Percentiles rank a stretch among this genome's conserved stretches.
Evolutionary conservation across 1,140 invertebrate species (phyloP).

Genomic region (Harlomillsia oculata): DNA sequence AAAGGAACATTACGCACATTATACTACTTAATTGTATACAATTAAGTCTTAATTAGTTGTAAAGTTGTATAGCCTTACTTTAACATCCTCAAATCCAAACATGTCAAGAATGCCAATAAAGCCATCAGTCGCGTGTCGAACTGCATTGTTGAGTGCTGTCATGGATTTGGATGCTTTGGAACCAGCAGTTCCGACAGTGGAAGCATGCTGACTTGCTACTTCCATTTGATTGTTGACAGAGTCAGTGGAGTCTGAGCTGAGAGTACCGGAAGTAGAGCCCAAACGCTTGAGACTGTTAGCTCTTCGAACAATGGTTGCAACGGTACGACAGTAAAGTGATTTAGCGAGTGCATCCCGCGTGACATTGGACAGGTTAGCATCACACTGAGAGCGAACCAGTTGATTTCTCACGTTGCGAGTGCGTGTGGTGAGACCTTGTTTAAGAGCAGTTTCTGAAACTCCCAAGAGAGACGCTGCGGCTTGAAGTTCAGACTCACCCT

Average conservation of each 20-base stretch:
- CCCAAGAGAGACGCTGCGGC: conserved; percentile 74
- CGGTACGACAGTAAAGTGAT: conserved; percentile 84
- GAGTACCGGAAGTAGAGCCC: conserved; percentile 70
- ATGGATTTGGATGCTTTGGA: conserved; percentile 69
- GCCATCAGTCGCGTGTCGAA: conserved; percentile 84
- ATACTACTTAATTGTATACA: not conserved
- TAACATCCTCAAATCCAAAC: conserved; percentile 90
- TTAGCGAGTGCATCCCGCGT: conserved; percentile 82
- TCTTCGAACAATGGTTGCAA: conserved; percentile 84
- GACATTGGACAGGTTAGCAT: conserved; percentile 72
- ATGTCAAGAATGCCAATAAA: conserved; percentile 91
- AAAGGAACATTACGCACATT: conserved; percentile 27
- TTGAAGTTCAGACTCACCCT: conserved; percentile 59
- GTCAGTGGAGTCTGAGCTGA: conserved; percentile 82
- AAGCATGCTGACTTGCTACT: conserved; percentile 72
- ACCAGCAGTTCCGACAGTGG: conserved; percentile 71
- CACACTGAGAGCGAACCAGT: conserved; percentile 69
- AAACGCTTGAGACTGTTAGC: conserved; percentile 83
- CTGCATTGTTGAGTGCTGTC: conserved; percentile 81
- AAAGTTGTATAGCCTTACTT: conserved; percentile 42
- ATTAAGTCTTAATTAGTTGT: not conserved
- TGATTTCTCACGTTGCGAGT: conserved; percentile 76
- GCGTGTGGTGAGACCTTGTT: conserved; percentile 68
- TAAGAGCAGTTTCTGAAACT: conserved; percentile 62
- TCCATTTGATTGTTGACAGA: conserved; percentile 74